Percentiles rank a stretch among this genome's conserved stretches.
These are phyloP conservation scores for Kuschelorhynchus macadamiae DNA, from an alignment of 2,888 invertebrate species.

Conservation along the genomic window DNA sequence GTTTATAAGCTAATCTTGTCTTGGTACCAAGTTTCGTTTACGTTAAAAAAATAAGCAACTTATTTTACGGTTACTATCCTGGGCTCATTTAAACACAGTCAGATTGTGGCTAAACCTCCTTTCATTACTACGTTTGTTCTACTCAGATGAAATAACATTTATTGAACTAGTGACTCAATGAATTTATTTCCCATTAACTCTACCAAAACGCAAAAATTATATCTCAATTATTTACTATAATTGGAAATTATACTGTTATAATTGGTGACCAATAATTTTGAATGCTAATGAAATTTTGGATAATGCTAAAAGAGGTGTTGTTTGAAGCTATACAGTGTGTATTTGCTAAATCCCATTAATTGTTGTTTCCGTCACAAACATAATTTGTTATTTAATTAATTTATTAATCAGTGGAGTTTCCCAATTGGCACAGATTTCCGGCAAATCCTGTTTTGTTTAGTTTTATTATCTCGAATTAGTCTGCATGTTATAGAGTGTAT, in stretches of 20 bases:
- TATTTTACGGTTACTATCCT: no score
- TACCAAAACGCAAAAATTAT: neutral
- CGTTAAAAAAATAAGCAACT: no score
- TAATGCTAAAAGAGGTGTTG: neutral
- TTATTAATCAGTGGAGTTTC: constrained; percentile 10
- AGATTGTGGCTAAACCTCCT: no score
- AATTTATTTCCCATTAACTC: neutral
- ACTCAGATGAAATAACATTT: no score
- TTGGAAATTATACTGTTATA: constrained; percentile 7
- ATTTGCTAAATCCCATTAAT: constrained; percentile 12
- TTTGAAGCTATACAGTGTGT: neutral
- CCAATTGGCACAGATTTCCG: neutral
- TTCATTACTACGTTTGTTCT: no score
- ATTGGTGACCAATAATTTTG: neutral
- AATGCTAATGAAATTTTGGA: neutral
- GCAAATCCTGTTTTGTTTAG: neutral
- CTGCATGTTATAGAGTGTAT: no score
- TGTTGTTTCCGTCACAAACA: constrained; percentile 13
- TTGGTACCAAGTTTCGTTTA: no score
- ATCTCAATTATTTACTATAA: constrained; percentile 3
- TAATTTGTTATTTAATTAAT: constrained; percentile 30
- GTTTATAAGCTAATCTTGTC: no score
- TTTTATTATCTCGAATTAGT: no score
- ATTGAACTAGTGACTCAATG: no score
- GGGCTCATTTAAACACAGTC: no score